Evolutionary conservation across 1,140 invertebrate genomes (phyloP).

Genomic region (Zaprionus lachaisei): DNA sequence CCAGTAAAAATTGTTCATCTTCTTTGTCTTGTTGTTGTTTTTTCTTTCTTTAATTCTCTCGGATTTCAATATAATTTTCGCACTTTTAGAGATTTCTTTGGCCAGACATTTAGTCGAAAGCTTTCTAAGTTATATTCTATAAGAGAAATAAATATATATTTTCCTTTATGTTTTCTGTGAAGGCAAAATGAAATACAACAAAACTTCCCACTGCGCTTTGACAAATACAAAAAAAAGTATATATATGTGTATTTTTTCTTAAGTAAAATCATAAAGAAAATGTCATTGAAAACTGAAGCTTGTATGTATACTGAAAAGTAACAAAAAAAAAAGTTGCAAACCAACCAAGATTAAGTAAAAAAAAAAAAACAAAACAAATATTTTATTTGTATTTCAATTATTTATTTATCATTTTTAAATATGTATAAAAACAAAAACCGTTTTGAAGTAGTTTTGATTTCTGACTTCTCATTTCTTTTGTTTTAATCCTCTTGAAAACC

Average conservation of each 20-base stretch:
- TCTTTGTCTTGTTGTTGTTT: not conserved
- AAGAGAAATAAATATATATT: slow-evolving; percentile 55
- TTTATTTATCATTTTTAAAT: slow-evolving; percentile 1
- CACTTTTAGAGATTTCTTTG: slow-evolving; percentile 47
- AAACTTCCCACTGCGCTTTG: slow-evolving; percentile 85
- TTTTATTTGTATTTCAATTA: slow-evolving; percentile 43
- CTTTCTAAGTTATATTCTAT: slow-evolving; percentile 38
- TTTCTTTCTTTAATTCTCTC: slow-evolving; percentile 3
- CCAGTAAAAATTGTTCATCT: slow-evolving; percentile 14
- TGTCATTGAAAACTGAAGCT: slow-evolving; percentile 67
- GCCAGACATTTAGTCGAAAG: slow-evolving; percentile 36
- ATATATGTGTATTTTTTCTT: slow-evolving; percentile 49
- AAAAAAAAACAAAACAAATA: slow-evolving; percentile 34
- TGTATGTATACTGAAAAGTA: slow-evolving; percentile 75
- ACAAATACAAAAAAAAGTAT: slow-evolving; percentile 60
- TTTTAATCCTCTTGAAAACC: slow-evolving; percentile 15
- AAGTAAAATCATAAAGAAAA: slow-evolving; percentile 51
- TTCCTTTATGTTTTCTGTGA: slow-evolving; percentile 64
- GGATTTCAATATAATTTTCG: slow-evolving; percentile 20
- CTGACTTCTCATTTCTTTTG: slow-evolving; percentile 11
- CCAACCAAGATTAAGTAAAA: slow-evolving; percentile 41
- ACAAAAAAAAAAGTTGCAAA: slow-evolving; percentile 61
- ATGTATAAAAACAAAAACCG: not conserved
- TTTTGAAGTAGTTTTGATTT: not conserved
- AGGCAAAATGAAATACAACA: slow-evolving; percentile 84